phyloP scores from a whole-genome alignment of 2,113 vertebrate species.

The Acrocephalus arundinaceus region DNA sequence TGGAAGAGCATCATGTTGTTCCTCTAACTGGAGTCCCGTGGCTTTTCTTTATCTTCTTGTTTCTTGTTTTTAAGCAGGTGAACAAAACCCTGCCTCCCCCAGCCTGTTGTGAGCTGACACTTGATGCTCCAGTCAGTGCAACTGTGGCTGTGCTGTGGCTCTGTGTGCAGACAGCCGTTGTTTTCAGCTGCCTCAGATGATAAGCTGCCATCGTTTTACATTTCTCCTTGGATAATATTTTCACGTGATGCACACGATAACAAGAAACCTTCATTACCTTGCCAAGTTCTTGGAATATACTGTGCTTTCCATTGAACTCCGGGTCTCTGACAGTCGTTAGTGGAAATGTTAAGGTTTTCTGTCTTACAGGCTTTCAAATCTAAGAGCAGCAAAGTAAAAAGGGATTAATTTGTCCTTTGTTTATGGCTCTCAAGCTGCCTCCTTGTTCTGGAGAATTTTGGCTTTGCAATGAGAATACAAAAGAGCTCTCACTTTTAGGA shows the following conservation, averaged over 20 bases:
- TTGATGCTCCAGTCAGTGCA: background rate
- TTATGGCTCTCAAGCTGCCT: background rate
- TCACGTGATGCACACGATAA: slow-evolving; percentile 26
- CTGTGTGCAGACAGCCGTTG: background rate
- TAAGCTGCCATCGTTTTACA: slow-evolving; percentile 22
- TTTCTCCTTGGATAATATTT: slow-evolving; percentile 51
- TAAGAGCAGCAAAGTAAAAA: background rate
- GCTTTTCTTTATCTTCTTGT: background rate
- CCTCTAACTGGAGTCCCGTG: background rate
- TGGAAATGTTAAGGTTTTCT: slow-evolving; percentile 25
- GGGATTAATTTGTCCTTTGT: slow-evolving; percentile 33
- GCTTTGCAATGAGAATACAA: background rate
- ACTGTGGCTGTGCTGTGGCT: background rate
- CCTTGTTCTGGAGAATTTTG: slow-evolving; percentile 17
- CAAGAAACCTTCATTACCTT: slow-evolving; percentile 38
- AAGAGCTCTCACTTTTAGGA: background rate
- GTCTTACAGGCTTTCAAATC: background rate
- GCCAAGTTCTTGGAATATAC: slow-evolving; percentile 38
- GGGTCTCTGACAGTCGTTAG: background rate
- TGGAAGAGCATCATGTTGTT: background rate
- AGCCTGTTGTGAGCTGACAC: background rate
- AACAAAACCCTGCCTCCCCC: background rate
- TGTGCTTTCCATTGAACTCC: slow-evolving; percentile 1
- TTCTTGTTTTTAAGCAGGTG: slow-evolving; percentile 12
- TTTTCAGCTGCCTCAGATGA: slow-evolving; percentile 20